phyloP scores from a whole-genome alignment of 2,888 invertebrate genomes.

The Cryptosula pallasiana region DNA sequence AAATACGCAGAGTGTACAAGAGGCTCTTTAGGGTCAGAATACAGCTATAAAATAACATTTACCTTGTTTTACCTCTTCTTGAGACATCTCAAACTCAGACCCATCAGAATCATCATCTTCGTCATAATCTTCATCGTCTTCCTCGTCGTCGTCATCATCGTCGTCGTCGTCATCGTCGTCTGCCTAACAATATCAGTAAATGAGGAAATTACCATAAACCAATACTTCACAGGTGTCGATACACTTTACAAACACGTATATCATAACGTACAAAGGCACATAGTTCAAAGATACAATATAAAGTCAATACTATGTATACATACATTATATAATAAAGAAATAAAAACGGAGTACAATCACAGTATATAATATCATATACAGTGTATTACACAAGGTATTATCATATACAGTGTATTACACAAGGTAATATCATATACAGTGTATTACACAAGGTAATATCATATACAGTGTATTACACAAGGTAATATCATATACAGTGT shows the following conservation, averaged over 20 bases:
- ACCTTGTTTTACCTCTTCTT: slow-evolving; percentile 10
- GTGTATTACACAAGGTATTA: neutral
- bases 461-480: too few species aligned
- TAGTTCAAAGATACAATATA: neutral
- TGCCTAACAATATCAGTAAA: too few species aligned
- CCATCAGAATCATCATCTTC: slow-evolving; percentile 29
- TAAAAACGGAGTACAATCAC: neutral
- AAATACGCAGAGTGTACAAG: too few species aligned
- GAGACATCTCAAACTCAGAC: slow-evolving; percentile 20
- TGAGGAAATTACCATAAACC: too few species aligned
- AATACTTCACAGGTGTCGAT: too few species aligned
- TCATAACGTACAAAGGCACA: too few species aligned
- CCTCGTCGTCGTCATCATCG: slow-evolving; percentile 28
- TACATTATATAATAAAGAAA: neutral
- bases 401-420: too few species aligned
- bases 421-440: too few species aligned
- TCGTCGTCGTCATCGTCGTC: neutral
- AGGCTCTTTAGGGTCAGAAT: too few species aligned
- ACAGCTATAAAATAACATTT: neutral
- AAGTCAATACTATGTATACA: neutral
- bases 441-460: too few species aligned
- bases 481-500: too few species aligned
- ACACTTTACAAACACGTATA: too few species aligned
- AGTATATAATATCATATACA: neutral
- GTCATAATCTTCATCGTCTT: slow-evolving; percentile 30